Conservation (phyloP, 2,888 invertebrate species). For the Rhaphigaster nebulosa region DNA sequence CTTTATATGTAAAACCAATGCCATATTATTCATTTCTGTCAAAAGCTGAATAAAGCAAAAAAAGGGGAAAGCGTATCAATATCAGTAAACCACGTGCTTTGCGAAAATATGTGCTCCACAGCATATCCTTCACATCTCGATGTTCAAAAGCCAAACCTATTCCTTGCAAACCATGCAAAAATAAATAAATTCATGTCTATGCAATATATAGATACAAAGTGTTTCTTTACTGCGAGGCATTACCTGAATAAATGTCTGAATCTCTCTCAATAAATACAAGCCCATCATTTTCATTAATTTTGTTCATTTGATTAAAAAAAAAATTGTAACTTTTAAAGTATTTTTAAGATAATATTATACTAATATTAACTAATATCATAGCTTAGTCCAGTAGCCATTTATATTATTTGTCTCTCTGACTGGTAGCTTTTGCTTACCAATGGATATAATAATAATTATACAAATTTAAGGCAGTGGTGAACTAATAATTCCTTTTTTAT, state of each 20-base stretch:
- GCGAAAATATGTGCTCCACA: constrained; percentile 48
- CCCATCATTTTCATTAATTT: neutral
- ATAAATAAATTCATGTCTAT: constrained; percentile 13
- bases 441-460: too few relatives aligned
- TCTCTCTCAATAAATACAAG: neutral
- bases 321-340: too few relatives aligned
- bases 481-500: too few relatives aligned
- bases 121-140: constrained; percentile 29
- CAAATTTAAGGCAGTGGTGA: too few relatives aligned
- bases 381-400: too few relatives aligned
- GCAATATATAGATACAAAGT: constrained; percentile 37
- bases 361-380: too few relatives aligned
- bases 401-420: too few relatives aligned
- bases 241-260: neutral
- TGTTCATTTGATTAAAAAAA: neutral
- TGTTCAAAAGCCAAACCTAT: constrained; percentile 48
- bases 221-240: neutral
- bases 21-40: neutral
- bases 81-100: constrained; percentile 48
- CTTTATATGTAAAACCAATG: constrained; percentile 13
- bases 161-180: constrained; percentile 42
- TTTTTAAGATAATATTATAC: too few relatives aligned
- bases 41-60: constrained; percentile 34
- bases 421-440: too few relatives aligned
- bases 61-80: constrained; percentile 43